These are phyloP conservation scores for Peromyscus attwateri DNA, from an alignment of 2,797 vertebrate species.

Conservation along the genomic window DNA sequence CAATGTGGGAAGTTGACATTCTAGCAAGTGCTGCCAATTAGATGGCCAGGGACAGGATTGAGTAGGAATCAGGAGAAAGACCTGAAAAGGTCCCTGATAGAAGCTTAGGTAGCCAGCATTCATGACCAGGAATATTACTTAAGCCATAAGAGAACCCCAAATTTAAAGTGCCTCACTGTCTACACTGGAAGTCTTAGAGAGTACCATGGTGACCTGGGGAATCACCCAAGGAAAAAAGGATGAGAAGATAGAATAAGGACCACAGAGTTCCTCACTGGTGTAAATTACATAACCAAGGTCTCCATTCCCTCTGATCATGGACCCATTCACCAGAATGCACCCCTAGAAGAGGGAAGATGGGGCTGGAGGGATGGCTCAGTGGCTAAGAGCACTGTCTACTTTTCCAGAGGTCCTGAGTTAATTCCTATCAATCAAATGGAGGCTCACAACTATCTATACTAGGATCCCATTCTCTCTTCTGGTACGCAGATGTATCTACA, in stretches of 20 bases:
- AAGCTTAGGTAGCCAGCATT: background rate
- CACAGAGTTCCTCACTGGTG: background rate
- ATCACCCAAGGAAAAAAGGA: background rate
- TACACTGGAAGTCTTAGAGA: background rate
- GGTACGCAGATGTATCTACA: background rate
- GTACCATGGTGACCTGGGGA: no score
- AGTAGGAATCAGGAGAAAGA: background rate
- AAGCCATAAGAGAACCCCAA: background rate
- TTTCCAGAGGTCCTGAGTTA: background rate
- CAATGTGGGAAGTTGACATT: background rate
- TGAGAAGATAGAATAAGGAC: background rate
- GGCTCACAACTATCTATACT: background rate
- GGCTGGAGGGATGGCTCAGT: background rate
- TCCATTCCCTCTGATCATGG: no score
- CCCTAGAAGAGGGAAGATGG: background rate
- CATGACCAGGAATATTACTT: background rate
- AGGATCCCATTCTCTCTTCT: background rate
- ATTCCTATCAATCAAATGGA: background rate
- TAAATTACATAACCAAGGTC: background rate
- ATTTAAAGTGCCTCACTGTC: background rate
- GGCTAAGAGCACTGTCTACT: background rate
- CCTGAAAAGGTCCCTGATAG: background rate
- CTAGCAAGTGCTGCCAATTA: background rate
- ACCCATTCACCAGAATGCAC: background rate
- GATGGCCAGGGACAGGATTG: background rate